Conservation (phyloP, 2,113 vertebrate species). For the Menura novaehollandiae region DNA sequence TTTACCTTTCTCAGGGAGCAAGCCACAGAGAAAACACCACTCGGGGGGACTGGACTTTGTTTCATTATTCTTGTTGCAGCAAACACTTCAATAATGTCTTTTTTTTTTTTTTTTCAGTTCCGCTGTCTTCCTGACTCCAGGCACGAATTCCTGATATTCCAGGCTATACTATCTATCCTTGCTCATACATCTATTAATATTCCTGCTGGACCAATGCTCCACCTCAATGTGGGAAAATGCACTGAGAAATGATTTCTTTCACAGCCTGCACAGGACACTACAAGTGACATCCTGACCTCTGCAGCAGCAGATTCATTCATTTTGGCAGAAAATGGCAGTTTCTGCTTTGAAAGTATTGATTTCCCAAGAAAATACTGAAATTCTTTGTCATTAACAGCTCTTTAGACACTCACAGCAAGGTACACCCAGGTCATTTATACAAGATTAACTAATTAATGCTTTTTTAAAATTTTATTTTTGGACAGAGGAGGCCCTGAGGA, state of each 20-base stretch:
- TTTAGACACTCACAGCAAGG: background rate
- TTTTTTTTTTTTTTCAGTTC: background rate
- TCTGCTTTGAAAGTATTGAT: slow-evolving; percentile 1
- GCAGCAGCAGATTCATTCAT: background rate
- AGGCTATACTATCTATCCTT: background rate
- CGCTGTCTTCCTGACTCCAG: background rate
- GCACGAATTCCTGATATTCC: background rate
- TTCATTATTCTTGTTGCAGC: background rate
- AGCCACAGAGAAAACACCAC: background rate
- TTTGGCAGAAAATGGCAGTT: background rate
- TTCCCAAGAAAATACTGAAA: background rate
- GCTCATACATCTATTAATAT: background rate
- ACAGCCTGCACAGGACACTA: background rate
- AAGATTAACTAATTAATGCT: background rate
- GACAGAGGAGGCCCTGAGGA: background rate
- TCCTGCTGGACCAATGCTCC: background rate
- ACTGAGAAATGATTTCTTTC: background rate
- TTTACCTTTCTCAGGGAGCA: background rate
- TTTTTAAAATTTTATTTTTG: background rate
- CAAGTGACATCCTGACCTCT: background rate
- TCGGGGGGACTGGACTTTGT: background rate
- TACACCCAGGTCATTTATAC: background rate
- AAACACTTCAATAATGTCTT: background rate
- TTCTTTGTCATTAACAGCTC: background rate
- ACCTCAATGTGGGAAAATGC: background rate